A percentile compares a stretch with the other conserved stretches of the same genome.
Evolutionary conservation across 2,113 vertebrate species (phyloP).

Genomic region (Odontophorus gujanensis): DNA sequence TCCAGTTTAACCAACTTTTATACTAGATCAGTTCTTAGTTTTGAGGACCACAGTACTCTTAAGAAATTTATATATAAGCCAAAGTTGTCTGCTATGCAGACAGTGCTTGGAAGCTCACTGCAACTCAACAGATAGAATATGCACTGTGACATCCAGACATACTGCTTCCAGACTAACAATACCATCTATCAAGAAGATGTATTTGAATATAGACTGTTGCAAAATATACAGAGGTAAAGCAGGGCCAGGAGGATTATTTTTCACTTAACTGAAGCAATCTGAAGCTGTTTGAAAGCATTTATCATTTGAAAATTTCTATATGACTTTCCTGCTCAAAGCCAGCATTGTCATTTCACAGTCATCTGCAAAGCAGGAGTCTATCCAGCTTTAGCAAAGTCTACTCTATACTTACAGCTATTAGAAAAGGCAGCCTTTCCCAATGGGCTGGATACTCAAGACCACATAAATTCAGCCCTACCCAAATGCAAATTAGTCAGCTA

Average conservation of each 20-base stretch:
- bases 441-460: not conserved
- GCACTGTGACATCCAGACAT: fast-evolving
- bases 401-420: not conserved
- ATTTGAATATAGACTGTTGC: not conserved
- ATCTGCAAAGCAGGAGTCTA: not conserved
- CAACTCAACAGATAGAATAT: not conserved
- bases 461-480: not conserved
- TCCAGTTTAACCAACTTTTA: not conserved
- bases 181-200: not conserved
- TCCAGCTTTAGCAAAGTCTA: not conserved
- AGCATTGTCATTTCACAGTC: not conserved
- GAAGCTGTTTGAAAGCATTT: not conserved
- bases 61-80: not conserved
- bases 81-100: not conserved
- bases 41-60: not conserved
- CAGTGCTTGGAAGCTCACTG: not conserved
- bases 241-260: not conserved
- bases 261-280: not conserved
- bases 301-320: not conserved
- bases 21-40: not conserved
- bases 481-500: not conserved
- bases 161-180: not conserved
- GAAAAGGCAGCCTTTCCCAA: conserved; percentile 32
- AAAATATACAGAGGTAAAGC: not conserved
- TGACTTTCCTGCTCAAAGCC: not conserved